Base-by-base conservation (phyloP, 2,888 invertebrate species). In the Netelia inedita region DNA sequence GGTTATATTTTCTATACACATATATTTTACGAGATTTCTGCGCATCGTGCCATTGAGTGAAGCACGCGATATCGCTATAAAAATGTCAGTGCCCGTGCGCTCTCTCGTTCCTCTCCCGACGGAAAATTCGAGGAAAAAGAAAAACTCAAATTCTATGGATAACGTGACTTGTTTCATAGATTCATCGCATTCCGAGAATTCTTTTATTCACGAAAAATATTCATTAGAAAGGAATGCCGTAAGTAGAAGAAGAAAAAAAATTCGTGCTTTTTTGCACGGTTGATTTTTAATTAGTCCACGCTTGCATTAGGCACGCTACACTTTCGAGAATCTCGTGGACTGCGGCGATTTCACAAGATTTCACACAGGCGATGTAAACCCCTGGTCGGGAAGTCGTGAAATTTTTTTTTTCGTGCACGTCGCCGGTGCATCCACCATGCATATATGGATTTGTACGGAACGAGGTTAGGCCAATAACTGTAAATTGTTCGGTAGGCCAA, bases 31-130 rank as follows among this genome's bases (percentile, higher is more conserved):
- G 50, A 59, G 50, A 21, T 61, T 69, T 28, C 16, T n/a, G 61
- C 19, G 46, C 19, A 5, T 19, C 6, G 46, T 11, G 28, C 16
- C 35, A 35, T 43, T 68, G 43, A 28, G 59, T 19, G 59, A 23
- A 68, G 59, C 87, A 87, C 86, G 87, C 87, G 81, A 87, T 85
- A 21, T 55, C 74, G 21, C 72, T 74, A 86, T 87, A 86, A 87
- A 87, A 83, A 82, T 79, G 83, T 83, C 84, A 85, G 75, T 61
- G 28, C 79, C 73, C 59, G 23, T 61, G 43, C 76, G 46, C 65
- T 69, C 79, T 81, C 35, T 76, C 79, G 63, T 6, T 35, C 28
- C 72, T 79, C 61, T 79, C 61, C 46, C 74, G 57, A 65, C 66
- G 59, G 66, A 75, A 72, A 75, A 75, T 66, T 59, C 11, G 59